A percentile compares a stretch with the other conserved stretches of the same genome.
phyloP scores from a whole-genome alignment of 1,140 invertebrate genomes.

The Bombyx mori region DNA sequence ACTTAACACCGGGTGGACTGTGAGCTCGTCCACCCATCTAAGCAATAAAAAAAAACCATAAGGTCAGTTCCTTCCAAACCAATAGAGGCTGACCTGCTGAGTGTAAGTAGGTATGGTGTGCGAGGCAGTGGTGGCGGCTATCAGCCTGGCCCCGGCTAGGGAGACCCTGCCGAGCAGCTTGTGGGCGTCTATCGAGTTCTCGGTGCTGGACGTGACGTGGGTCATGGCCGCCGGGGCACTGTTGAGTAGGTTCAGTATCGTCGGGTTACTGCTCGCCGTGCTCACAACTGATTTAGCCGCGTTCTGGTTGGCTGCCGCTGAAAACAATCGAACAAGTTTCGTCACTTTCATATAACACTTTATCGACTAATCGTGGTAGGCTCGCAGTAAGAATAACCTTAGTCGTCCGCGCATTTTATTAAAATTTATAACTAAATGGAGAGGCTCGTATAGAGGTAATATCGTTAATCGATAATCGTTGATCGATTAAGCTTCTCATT shows the following conservation, averaged over 20 bases:
- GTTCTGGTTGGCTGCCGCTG: constrained; percentile 59
- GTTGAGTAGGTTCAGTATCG: constrained; percentile 81
- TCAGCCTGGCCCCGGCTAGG: constrained; percentile 42
- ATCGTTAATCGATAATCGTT: too few species aligned
- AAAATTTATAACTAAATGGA: too few species aligned
- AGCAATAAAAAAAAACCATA: too few species aligned
- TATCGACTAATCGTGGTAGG: too few species aligned
- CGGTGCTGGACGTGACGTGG: constrained; percentile 56
- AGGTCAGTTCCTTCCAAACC: not conserved
- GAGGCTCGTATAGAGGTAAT: too few species aligned
- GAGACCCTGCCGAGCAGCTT: constrained; percentile 49
- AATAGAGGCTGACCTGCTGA: constrained; percentile 32
- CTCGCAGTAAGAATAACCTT: too few species aligned
- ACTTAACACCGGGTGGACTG: too few species aligned
- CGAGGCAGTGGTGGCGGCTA: constrained; percentile 39
- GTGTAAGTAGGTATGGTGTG: constrained; percentile 49
- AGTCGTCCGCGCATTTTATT: too few species aligned
- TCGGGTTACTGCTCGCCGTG: constrained; percentile 74
- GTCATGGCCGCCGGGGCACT: constrained; percentile 79
- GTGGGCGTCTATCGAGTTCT: constrained; percentile 36
- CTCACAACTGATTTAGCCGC: constrained; percentile 72
- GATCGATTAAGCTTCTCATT: too few species aligned
- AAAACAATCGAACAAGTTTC: not conserved
- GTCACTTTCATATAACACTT: too few species aligned
- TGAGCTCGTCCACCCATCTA: too few species aligned